Percentiles rank a stretch among this genome's conserved stretches.
phyloP scores from a whole-genome alignment of 2,797 vertebrate species.

The Lepilemur ruficaudatus region DNA sequence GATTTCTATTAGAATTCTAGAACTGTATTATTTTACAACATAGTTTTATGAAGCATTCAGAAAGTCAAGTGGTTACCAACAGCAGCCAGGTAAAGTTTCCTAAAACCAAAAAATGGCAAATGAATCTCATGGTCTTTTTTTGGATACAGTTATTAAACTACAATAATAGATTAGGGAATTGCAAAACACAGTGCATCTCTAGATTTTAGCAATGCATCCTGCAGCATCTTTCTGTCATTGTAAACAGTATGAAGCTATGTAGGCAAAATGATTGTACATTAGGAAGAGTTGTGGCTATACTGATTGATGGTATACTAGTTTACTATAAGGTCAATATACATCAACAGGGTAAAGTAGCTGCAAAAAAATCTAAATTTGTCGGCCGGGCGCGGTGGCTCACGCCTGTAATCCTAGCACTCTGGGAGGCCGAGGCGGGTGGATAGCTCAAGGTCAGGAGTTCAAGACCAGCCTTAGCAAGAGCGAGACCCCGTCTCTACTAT shows the following conservation, averaged over 20 bases:
- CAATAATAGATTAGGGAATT: not conserved
- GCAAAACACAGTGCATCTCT: not conserved
- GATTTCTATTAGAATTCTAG: slow-evolving; percentile 5
- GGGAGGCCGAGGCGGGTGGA: no score
- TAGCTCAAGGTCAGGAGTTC: no score
- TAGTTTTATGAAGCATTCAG: not conserved
- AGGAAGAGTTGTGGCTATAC: not conserved
- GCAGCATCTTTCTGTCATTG: not conserved
- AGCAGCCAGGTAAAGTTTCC: not conserved
- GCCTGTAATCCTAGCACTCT: no score
- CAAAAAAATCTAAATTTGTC: no score
- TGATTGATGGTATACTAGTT: not conserved
- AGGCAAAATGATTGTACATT: not conserved
- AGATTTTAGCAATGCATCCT: not conserved
- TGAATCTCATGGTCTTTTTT: not conserved
- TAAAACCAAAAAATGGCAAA: not conserved
- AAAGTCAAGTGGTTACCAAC: not conserved
- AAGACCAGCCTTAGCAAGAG: no score
- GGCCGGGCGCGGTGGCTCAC: no score
- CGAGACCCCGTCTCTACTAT: no score
- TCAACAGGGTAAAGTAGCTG: not conserved
- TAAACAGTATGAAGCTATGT: not conserved
- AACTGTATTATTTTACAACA: not conserved
- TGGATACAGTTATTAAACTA: not conserved
- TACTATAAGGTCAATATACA: not conserved